These are phyloP conservation scores for Montipora efflorescens DNA, from an alignment of 64 coral and sea anemone genomes.

Conservation along the genomic window DNA sequence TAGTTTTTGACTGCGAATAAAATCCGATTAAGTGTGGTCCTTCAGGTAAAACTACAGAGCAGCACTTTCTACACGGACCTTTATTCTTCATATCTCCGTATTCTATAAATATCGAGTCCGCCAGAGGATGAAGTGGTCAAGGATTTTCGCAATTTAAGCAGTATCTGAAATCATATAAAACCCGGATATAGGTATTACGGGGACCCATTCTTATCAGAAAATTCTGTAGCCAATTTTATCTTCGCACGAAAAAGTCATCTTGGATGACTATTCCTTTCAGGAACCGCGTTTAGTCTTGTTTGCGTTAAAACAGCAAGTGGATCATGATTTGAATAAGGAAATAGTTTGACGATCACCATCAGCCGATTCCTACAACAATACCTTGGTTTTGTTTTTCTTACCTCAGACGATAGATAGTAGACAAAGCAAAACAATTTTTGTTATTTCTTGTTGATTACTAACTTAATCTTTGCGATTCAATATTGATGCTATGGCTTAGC, in stretches of 20 bases:
- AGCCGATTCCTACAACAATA: neutral
- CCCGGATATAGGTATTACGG: neutral
- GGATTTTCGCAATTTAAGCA: neutral
- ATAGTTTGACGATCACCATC: neutral
- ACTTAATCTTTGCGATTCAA: constrained; percentile 61
- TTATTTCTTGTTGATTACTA: constrained; percentile 57
- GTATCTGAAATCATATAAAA: neutral
- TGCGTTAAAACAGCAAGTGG: no score
- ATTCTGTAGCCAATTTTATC: neutral
- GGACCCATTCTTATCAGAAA: neutral
- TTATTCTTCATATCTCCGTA: neutral
- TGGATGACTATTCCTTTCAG: no score
- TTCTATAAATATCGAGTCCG: neutral
- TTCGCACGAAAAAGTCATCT: neutral
- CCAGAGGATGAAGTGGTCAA: neutral
- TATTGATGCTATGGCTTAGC: constrained; percentile 57
- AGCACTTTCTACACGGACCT: neutral
- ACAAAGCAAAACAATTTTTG: constrained; percentile 54
- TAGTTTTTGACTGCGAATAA: neutral
- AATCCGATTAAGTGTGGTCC: neutral
- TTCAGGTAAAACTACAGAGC: neutral
- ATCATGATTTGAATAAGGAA: neutral
- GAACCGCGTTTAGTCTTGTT: no score
- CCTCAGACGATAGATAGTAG: constrained; percentile 11
- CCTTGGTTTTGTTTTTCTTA: neutral